Evolutionary conservation across 2,888 invertebrate genomes (phyloP).

Genomic region (Endotricha flammealis): DNA sequence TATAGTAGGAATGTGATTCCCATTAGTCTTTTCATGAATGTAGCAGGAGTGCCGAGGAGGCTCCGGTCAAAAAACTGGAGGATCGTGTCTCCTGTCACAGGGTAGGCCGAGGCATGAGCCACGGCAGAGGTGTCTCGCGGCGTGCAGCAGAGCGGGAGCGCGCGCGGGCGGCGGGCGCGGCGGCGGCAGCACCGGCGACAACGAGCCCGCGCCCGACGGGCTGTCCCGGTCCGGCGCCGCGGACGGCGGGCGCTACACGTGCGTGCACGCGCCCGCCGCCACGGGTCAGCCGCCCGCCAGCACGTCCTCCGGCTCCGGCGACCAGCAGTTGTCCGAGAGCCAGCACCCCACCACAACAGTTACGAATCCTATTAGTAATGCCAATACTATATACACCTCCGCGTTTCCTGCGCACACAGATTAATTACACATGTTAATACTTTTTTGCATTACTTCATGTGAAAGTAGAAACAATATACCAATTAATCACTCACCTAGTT

Average conservation of each 20-base stretch:
- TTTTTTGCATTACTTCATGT: background rate
- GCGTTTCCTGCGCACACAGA: constrained; percentile 80
- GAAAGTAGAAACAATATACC: background rate
- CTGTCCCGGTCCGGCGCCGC: constrained; percentile 55
- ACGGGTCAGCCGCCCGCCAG: constrained; percentile 84
- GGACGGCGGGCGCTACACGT: constrained; percentile 75
- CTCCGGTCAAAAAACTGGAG: constrained; percentile 56
- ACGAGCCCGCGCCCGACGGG: constrained; percentile 51
- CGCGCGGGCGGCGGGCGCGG: constrained; percentile 43
- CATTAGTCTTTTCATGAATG: constrained; percentile 63
- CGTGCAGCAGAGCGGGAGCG: constrained; percentile 53
- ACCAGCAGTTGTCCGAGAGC: constrained; percentile 88
- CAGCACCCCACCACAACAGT: constrained; percentile 87
- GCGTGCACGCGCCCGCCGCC: constrained; percentile 80
- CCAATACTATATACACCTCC: constrained; percentile 85
- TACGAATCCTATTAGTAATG: constrained; percentile 83
- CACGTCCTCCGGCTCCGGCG: constrained; percentile 83
- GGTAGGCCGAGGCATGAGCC: constrained; percentile 54
- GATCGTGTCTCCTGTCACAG: constrained; percentile 43
- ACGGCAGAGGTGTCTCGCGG: constrained; percentile 58
- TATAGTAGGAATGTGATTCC: constrained; percentile 53
- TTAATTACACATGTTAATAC: background rate
- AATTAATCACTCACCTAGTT: constrained; percentile 69
- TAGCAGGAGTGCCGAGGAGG: constrained; percentile 49
- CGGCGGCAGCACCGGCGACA: constrained; percentile 61